A percentile compares a stretch with the other conserved stretches of the same genome.
Evolutionary conservation across 2,113 vertebrate genomes (phyloP).

Genomic region (Macroglossus sobrinus): DNA sequence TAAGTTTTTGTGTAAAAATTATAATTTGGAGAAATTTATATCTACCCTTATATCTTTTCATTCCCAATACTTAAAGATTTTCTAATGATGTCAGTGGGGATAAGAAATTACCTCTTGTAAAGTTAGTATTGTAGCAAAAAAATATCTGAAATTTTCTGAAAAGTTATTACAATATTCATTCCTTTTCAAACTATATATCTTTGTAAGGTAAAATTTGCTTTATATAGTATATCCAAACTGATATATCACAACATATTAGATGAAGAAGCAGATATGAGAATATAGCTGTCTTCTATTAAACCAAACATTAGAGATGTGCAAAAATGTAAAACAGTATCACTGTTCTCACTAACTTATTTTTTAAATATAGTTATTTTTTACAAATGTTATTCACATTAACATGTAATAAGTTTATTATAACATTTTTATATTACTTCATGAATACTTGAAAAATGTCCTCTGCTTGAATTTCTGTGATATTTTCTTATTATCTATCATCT

Average conservation of each 20-base stretch:
- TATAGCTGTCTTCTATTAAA: background rate
- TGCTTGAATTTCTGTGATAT: background rate
- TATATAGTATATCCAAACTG: background rate
- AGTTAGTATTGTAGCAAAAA: background rate
- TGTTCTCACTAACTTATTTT: background rate
- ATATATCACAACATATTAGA: background rate
- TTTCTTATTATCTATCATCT: background rate
- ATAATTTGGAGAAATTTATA: background rate
- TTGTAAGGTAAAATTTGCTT: background rate
- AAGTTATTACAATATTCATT: background rate
- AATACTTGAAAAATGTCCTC: background rate
- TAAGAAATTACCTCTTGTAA: background rate
- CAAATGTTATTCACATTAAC: background rate
- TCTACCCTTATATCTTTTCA: background rate
- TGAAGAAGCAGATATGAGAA: background rate
- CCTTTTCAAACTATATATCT: background rate
- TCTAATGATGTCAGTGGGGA: background rate
- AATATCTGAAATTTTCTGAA: background rate
- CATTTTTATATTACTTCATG: background rate
- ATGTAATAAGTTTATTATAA: background rate
- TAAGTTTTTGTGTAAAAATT: background rate
- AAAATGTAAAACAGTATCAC: background rate
- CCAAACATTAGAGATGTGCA: background rate
- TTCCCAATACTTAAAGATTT: background rate
- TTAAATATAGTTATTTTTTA: background rate